Evolutionary conservation across 2,797 vertebrate genomes (phyloP), one percentile per base, ranked within the genome.

Genomic region (Malurus leucopterus): DNA sequence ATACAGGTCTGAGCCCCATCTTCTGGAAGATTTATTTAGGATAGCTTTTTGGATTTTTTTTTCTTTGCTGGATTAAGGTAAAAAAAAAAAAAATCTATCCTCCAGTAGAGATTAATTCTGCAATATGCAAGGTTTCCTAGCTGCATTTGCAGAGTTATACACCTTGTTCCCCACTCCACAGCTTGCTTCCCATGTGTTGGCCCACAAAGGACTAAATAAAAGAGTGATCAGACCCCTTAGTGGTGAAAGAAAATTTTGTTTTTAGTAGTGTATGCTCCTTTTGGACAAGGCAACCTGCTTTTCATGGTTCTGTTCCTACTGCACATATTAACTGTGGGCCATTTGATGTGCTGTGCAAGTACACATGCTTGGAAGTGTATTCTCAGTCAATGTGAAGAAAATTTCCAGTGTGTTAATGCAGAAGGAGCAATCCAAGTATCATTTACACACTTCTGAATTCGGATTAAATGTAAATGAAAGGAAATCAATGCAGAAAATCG

Each of bases 401-500:
- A 73, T 93, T 92, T 91, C 73, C 73, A 46, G 21, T 69, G 11
- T 5, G 15, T 67, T 86, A 72, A 20, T 59, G 32, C 11, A 50
- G 38, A 34, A 84, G 22, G 70, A 89, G 64, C 46, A 84, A 84
- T 53, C 69, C 59, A 30, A 75, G 77, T 94, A 89, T 92, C 80
- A 22, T 88, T 91, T 81, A 73, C 67, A 84, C 15, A 41, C 67
- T 89, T 84, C 1, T 63, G 74, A 84, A 59, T 73, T 84, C 1
- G 2, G 83, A 72, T 81, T 67, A 78, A 85, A 74, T 47, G 36
- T 3, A 85, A 92, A 70, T 18, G 61, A 91, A 84, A 81, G 86
- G 70, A 94, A 89, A 92, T 91, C 80, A 64, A 65, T 87, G 29
- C 19, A 55, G 54, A 61, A 80, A 93, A 89, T 88, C 89, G 86